A percentile compares a stretch with the other conserved stretches of the same genome.
Evolutionary conservation across 2,113 vertebrate genomes (phyloP).

Genomic region (Urocolius indicus): DNA sequence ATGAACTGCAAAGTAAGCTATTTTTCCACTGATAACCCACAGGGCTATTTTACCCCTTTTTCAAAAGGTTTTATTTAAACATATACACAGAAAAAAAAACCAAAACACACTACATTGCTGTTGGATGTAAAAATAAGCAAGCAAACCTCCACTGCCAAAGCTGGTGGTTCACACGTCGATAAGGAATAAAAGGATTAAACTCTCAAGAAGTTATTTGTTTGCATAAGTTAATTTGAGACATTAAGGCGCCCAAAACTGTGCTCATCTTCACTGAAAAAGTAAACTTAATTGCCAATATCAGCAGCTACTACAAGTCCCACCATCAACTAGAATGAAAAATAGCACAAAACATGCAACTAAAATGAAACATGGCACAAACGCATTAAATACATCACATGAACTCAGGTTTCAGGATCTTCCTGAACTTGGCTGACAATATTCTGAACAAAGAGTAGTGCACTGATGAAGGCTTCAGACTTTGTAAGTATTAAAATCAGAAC

Average conservation of each 20-base stretch:
- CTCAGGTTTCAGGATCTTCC: background rate
- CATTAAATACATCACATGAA: background rate
- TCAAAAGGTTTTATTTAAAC: constrained; percentile 35
- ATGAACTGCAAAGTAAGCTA: background rate
- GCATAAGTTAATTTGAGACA: constrained; percentile 1
- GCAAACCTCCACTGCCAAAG: background rate
- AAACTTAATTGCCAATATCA: background rate
- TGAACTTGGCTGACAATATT: background rate
- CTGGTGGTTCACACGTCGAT: background rate
- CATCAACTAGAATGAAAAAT: background rate
- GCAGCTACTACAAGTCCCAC: background rate
- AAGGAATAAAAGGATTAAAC: background rate
- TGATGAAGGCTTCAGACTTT: background rate
- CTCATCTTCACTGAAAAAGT: background rate
- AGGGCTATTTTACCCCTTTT: constrained; percentile 6
- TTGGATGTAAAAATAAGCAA: background rate
- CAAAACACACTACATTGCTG: background rate
- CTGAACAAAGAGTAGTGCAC: background rate
- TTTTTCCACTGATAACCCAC: background rate
- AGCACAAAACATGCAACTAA: background rate
- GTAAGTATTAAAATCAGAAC: background rate
- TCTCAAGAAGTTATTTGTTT: background rate
- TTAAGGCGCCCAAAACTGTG: background rate
- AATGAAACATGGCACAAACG: background rate
- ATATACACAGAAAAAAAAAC: background rate